A percentile compares a stretch with the other conserved stretches of the same genome.
phyloP scores from a whole-genome alignment of 2,113 vertebrate genomes.

The Pygoscelis adeliae region DNA sequence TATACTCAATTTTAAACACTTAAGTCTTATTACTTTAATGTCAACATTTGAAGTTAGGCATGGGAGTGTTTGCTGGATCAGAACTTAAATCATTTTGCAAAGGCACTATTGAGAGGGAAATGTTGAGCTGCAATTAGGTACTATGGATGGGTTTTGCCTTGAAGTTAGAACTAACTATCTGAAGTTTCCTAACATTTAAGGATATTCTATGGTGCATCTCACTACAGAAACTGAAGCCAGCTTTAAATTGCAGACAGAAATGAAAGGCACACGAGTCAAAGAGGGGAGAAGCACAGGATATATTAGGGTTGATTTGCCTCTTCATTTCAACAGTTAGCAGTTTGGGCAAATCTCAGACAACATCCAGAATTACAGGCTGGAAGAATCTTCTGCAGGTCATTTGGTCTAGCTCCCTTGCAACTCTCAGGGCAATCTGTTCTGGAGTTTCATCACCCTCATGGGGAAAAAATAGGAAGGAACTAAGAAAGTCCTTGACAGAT shows the following conservation, averaged over 20 bases:
- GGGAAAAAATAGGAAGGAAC: not conserved
- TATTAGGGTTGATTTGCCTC: not conserved
- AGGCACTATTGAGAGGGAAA: not conserved
- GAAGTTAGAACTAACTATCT: not conserved
- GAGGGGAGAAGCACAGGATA: not conserved
- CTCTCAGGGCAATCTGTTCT: not conserved
- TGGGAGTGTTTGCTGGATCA: not conserved
- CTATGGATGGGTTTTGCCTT: not conserved
- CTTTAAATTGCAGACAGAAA: not conserved
- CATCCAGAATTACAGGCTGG: not conserved
- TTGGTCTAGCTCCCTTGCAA: not conserved
- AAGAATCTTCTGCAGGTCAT: not conserved
- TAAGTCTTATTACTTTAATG: not conserved
- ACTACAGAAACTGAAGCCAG: not conserved
- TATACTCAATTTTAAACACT: not conserved
- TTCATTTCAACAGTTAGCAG: not conserved
- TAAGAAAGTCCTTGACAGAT: not conserved
- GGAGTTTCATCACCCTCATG: not conserved
- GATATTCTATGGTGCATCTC: not conserved
- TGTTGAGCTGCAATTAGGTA: accelerated
- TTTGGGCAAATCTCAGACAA: not conserved
- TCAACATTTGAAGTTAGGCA: not conserved
- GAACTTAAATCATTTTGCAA: not conserved
- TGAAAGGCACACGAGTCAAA: not conserved
- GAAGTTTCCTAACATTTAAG: not conserved